These are phyloP conservation scores for Eupsilia transversa DNA, from an alignment of 2,888 invertebrate genomes.

Conservation along the genomic window DNA sequence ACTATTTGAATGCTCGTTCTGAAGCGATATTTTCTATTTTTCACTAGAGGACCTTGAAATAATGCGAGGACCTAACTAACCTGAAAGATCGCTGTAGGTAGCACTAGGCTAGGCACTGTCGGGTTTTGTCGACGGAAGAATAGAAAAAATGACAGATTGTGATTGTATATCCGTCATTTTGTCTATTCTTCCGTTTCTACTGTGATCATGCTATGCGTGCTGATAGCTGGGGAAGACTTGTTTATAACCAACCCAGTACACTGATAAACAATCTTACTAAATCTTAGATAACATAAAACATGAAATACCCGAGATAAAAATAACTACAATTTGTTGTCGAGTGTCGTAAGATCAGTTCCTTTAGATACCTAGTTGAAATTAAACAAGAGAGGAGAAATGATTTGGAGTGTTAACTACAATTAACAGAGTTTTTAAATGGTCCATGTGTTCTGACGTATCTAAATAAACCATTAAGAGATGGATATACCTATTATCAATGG, in stretches of 20 bases:
- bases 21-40: no score
- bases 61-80: no score
- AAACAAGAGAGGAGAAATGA: not conserved
- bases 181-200: no score
- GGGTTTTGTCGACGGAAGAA: no score
- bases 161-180: no score
- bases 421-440: not conserved
- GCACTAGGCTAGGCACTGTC: not conserved
- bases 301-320: slow-evolving; percentile 15
- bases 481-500: not conserved
- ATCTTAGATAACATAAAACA: slow-evolving; percentile 28
- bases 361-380: slow-evolving; percentile 1
- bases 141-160: no score
- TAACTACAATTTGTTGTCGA: not conserved
- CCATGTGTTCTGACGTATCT: not conserved
- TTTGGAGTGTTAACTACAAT: not conserved
- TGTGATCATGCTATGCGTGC: no score
- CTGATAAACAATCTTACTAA: not conserved
- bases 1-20: no score
- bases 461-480: not conserved
- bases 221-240: not conserved
- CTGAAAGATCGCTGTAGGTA: no score
- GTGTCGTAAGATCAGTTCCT: slow-evolving; percentile 2
- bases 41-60: no score
- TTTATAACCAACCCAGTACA: not conserved